These are phyloP conservation scores for Archaeoteleia sp. DNA, from an alignment of 2,888 invertebrate genomes.

Conservation along the genomic window DNA sequence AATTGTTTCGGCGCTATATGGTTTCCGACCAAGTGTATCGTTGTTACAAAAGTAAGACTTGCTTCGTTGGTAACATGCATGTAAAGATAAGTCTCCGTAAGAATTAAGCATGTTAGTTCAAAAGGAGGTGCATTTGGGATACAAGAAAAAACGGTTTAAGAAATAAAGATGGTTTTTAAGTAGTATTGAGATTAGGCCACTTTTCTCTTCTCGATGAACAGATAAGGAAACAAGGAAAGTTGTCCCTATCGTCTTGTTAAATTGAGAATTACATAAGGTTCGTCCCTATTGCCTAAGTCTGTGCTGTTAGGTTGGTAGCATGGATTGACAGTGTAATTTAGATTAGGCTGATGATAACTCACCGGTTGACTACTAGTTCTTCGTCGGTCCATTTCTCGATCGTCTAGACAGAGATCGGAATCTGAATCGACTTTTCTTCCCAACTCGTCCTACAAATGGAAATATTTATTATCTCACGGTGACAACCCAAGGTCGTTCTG, in stretches of 20 bases:
- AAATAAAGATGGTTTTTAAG: conserved; percentile 31
- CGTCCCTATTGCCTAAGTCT: conserved; percentile 67
- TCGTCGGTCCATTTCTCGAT: conserved; percentile 76
- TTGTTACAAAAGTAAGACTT: conserved; percentile 27
- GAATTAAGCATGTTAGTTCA: too few species aligned
- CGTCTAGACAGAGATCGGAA: conserved; percentile 92
- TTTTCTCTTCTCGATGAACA: conserved; percentile 20
- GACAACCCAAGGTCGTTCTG: too few species aligned
- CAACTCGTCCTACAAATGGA: conserved; percentile 81
- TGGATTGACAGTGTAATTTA: conserved; percentile 74
- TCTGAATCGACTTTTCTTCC: conserved; percentile 87
- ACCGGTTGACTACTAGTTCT: conserved; percentile 72
- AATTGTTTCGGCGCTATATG: too few species aligned
- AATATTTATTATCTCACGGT: too few species aligned
- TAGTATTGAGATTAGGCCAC: conserved; percentile 46
- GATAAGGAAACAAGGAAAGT: conserved; percentile 24
- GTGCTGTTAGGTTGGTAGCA: conserved; percentile 73
- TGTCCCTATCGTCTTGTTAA: conserved; percentile 69
- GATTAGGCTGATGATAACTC: conserved; percentile 74
- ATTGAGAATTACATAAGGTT: conserved; percentile 74
- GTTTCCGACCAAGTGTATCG: too few species aligned
- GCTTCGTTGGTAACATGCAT: conserved; percentile 36
- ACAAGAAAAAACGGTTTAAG: conserved; percentile 31
- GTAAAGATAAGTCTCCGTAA: too few species aligned
- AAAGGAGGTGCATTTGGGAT: conserved; percentile 31